Evolutionary conservation across 2,113 vertebrate species (phyloP).

Genomic region (Bufo bufo): DNA sequence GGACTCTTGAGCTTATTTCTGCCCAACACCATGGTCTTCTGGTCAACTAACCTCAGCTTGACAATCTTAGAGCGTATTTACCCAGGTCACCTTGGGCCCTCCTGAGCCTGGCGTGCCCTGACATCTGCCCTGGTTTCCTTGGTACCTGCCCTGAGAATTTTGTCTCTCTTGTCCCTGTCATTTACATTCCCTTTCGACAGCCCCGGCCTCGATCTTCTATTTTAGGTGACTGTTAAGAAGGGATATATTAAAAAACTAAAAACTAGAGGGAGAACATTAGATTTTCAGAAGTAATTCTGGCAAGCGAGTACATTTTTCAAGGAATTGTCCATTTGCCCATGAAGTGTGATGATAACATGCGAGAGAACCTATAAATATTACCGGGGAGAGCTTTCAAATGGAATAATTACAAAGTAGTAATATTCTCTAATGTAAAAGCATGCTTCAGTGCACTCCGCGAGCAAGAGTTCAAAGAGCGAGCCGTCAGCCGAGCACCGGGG

Average conservation of each 20-base stretch:
- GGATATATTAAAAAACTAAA: not conserved
- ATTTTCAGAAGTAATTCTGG: not conserved
- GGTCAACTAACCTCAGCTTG: too few relatives aligned
- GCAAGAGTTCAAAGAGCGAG: constrained; percentile 3
- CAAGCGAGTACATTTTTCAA: not conserved
- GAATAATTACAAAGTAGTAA: not conserved
- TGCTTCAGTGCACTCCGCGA: not conserved
- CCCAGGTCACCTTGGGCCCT: not conserved
- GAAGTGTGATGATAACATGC: constrained; percentile 17
- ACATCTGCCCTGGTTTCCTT: not conserved
- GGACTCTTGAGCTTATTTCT: too few relatives aligned
- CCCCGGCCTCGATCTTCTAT: not conserved
- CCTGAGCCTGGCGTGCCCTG: not conserved
- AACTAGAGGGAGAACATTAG: not conserved
- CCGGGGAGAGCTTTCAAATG: constrained; percentile 13
- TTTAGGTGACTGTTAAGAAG: not conserved
- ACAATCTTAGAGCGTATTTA: not conserved
- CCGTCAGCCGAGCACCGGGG: not conserved
- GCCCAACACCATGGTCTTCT: too few relatives aligned
- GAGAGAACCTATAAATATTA: constrained; percentile 26
- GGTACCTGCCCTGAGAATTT: not conserved
- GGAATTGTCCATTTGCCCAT: constrained; percentile 24
- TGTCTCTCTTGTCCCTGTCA: not conserved
- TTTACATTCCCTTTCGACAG: not conserved
- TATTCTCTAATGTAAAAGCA: not conserved